Evolutionary conservation across 37 sponge, comb jelly and placozoan genomes (phyloP), one percentile per base, ranked within the genome.

Genomic region (Halisarca cf. caerulea): DNA sequence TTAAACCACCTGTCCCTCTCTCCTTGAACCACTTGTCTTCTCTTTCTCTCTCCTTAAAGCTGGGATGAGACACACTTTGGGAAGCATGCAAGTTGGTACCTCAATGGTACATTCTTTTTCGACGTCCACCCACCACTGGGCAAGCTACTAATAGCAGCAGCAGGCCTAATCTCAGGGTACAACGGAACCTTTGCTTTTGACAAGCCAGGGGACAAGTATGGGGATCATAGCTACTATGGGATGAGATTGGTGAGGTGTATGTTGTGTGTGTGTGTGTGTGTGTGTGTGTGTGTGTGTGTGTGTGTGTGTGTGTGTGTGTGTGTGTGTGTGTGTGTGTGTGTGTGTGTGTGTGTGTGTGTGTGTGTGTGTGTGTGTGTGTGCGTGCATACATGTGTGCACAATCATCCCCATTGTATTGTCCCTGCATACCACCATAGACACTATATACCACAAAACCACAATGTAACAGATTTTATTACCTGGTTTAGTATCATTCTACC

Each of bases 31-130:
- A n/a, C n/a, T n/a, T n/a, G n/a, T n/a, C n/a, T n/a, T n/a, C n/a
- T n/a, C n/a, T n/a, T n/a, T n/a, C n/a, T n/a, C n/a, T 82, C 35
- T 42, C 6, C 44, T 21, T 77, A 37, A 47, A 92, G 96, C 7
- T 98, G 99, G 99, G 99, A 98, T 86, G 99, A 98, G 81, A 96
- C 99, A 0, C 99, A 98, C 79, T 98, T 98, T 85, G 99, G 99
- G 0, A 98, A 98, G 78, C 95, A 94, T 89, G 99, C 96, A 33
- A 98, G 94, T 68, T 94, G 87, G 88, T 98, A 98, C 82, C 89
- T 98, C 9, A 93, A 96, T 30, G 91, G 97, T 1, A 88, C 79
- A 27, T 96, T 96, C 86, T 98, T 96, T 80, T 96, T 98, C 85
- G 99, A 98, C 70, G 93, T 96, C 24, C 97, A 98, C 78, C 99